Base-by-base conservation (phyloP, 2,113 vertebrate genomes). In the Halcyon malimbica region DNA sequence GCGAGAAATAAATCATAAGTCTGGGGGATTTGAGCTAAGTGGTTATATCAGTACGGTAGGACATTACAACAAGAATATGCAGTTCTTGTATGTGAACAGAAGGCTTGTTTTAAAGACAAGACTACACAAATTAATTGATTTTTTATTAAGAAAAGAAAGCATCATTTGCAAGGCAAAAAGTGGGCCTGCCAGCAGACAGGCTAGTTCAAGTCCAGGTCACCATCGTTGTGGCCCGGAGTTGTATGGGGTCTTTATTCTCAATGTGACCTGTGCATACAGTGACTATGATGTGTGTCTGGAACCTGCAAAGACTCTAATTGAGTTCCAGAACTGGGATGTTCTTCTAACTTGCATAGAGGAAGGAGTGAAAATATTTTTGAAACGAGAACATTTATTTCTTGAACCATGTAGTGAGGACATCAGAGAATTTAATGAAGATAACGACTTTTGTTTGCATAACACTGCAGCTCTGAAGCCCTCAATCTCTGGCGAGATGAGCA, bases 221-320 rank as follows among this genome's bases (percentile, higher is more conserved):
- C 97, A 97, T 59, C 98, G 98, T 31, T 97, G 97, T 79, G 96
- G 97, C 69, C 95, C 98, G 68, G 99, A 99, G 46, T 96, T 98
- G 56, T 90, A 99, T 0, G 99, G 98, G 8, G 96, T 99, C 35
- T 99, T 99, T 89, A 70, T 99, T 64, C 96, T 99, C 68, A 99
- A 99, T 26, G 98, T 99, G 39, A 98, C 98, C 64, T 99, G 99
- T 92, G 96, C 94, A 0, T 98, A 98, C 94, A 98, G 98, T 14
- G 99, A 99, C 53, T 99, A 99, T 86, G 99, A 99, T 81, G 97
- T 99, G 53, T 99, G 98, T 95, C 96, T 99, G 56, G 99, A 99
- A 88, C 99, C 99, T 82, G 97, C 98, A 75, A 99, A 99, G 97
- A 99, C 99, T 60, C 96, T 99, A 23, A 99, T 99, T 56, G 99